phyloP scores from a whole-genome alignment of 2,888 invertebrate species.

The Drosophila anceps region DNA sequence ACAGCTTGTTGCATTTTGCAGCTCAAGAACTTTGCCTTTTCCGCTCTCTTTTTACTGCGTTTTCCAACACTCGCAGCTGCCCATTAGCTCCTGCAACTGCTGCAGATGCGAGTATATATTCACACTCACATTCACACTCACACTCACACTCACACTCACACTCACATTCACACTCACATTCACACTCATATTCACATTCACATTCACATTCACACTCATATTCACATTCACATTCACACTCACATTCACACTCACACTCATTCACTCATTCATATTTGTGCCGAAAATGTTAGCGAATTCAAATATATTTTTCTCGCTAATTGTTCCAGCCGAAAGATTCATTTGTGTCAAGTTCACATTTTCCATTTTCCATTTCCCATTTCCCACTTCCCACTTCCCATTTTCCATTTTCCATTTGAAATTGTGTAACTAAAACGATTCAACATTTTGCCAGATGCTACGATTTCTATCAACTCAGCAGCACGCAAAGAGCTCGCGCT shows the following conservation, averaged over 20 bases:
- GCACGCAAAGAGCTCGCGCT: conserved; percentile 12
- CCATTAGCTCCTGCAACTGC: not conserved
- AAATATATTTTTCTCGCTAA: not conserved
- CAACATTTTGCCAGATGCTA: conserved; percentile 1
- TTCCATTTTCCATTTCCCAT: too few species aligned
- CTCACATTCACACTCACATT: too few species aligned
- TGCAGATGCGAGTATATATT: not conserved
- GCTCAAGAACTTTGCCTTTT: too few species aligned
- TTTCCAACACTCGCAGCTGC: not conserved
- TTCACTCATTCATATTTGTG: not conserved
- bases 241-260: not conserved
- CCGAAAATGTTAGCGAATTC: not conserved
- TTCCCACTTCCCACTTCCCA: too few species aligned
- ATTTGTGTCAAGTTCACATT: conserved; percentile 1
- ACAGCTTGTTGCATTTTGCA: too few species aligned
- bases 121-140: not conserved
- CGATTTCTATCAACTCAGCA: not conserved
- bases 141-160: too few species aligned
- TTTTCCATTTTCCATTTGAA: too few species aligned
- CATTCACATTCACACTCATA: too few species aligned
- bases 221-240: too few species aligned
- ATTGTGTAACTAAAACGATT: not conserved
- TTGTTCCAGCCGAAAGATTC: not conserved
- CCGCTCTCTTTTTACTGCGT: too few species aligned
- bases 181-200: too few species aligned